These are phyloP conservation scores for Coregonus clupeaformis DNA, from an alignment of 2,113 vertebrate genomes.

Conservation along the genomic window DNA sequence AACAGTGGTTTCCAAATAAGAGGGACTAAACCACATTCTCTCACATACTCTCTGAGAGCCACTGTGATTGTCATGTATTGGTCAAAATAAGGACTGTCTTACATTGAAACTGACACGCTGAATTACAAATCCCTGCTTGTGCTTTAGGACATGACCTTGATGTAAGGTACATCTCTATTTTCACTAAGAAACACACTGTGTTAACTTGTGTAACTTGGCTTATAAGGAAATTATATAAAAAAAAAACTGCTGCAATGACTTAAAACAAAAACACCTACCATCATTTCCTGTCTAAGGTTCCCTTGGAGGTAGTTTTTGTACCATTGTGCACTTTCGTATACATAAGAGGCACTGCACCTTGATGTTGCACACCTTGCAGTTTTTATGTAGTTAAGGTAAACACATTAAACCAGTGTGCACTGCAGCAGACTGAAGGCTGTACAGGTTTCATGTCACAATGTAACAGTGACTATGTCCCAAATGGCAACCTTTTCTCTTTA, in stretches of 20 bases:
- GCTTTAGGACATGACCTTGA: no score
- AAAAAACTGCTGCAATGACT: no score
- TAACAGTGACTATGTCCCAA: no score
- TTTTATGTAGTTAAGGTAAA: neutral
- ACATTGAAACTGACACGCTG: neutral
- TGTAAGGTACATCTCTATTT: no score
- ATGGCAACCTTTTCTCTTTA: no score
- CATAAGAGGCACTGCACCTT: constrained; percentile 42
- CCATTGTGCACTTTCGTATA: constrained; percentile 7
- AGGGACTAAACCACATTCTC: constrained; percentile 44
- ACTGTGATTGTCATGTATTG: neutral
- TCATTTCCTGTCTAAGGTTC: constrained; percentile 47
- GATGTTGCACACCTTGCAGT: no score
- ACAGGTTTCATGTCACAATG: neutral
- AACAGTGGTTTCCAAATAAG: constrained; percentile 4
- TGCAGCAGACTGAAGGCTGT: neutral
- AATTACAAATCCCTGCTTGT: neutral
- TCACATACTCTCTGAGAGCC: neutral
- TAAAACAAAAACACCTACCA: constrained; percentile 24
- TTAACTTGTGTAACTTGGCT: no score
- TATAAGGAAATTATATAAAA: no score
- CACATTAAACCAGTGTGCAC: neutral
- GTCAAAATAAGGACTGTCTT: neutral
- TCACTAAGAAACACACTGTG: no score
- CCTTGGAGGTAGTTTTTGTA: no score